phyloP scores from a whole-genome alignment of 2,888 invertebrate species.

The Bimastos eiseni region DNA sequence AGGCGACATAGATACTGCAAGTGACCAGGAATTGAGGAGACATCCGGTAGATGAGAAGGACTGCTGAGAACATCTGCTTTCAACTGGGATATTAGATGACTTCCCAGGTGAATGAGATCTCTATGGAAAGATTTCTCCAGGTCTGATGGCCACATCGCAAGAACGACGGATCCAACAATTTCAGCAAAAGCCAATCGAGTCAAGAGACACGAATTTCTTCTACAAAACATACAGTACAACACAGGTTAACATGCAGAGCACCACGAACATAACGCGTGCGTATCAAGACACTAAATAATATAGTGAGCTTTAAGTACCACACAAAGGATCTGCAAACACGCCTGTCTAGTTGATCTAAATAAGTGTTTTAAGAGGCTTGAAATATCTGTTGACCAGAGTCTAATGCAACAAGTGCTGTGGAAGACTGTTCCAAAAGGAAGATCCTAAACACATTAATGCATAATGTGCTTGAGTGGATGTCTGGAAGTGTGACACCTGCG shows the following conservation, averaged over 20 bases:
- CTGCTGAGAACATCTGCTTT: background rate
- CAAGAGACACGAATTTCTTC: slow-evolving; percentile 27
- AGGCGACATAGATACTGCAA: background rate
- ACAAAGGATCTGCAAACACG: too few relatives aligned
- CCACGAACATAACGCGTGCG: too few relatives aligned
- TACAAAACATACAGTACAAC: background rate
- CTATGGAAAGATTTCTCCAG: background rate
- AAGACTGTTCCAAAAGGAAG: too few relatives aligned
- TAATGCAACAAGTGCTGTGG: too few relatives aligned
- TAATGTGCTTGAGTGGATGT: too few relatives aligned
- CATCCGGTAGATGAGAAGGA: background rate
- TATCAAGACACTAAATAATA: too few relatives aligned
- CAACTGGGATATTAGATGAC: background rate
- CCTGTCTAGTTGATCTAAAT: too few relatives aligned
- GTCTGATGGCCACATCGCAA: background rate
- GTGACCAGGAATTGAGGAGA: background rate
- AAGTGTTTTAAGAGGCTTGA: too few relatives aligned
- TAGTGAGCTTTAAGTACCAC: too few relatives aligned
- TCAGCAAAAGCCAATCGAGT: slow-evolving; percentile 22
- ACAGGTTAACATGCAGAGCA: background rate
- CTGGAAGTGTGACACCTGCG: too few relatives aligned
- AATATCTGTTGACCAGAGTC: too few relatives aligned
- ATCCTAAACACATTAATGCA: too few relatives aligned
- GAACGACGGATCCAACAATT: background rate
- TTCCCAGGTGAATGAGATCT: background rate